Conservation (phyloP, 2,888 invertebrate genomes). For the Megaustenia siamemsis region DNA sequence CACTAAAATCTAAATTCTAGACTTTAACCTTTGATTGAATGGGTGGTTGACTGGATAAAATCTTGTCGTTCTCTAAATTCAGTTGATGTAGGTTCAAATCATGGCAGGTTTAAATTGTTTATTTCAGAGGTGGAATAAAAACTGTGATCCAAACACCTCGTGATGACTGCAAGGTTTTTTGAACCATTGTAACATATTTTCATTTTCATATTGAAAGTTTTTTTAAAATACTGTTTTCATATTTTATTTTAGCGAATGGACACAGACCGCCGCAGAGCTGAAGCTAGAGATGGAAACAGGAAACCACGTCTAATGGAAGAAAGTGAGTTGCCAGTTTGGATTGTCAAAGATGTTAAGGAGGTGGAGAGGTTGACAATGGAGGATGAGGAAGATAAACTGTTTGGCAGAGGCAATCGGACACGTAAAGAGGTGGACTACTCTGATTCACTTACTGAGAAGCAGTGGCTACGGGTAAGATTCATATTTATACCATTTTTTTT, state of each 20-base stretch:
- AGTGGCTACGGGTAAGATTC: slow-evolving; percentile 89
- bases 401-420: slow-evolving; percentile 94
- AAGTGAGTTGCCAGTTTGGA: slow-evolving; percentile 95
- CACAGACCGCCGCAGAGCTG: slow-evolving; percentile 86
- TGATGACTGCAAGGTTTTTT: neutral
- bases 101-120: too few relatives aligned
- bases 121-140: too few relatives aligned
- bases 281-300: slow-evolving; percentile 85
- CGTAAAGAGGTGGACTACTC: slow-evolving; percentile 98
- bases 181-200: neutral
- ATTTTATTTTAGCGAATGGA: slow-evolving; percentile 90
- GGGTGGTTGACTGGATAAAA: too few relatives aligned
- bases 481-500: neutral
- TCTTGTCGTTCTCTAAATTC: too few relatives aligned
- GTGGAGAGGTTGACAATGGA: slow-evolving; percentile 83
- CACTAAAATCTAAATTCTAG: too few relatives aligned
- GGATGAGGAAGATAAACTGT: slow-evolving; percentile 89
- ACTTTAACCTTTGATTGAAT: too few relatives aligned
- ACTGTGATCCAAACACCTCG: too few relatives aligned
- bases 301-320: slow-evolving; percentile 94
- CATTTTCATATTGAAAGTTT: neutral
- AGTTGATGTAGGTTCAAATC: too few relatives aligned
- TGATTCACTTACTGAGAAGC: slow-evolving; percentile 97
- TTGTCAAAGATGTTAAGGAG: slow-evolving; percentile 95
- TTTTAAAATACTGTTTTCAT: too few relatives aligned